Percentiles rank a stretch among this genome's conserved stretches.
phyloP scores from a whole-genome alignment of 2,797 vertebrate species.

The Neostethus bicornis region DNA sequence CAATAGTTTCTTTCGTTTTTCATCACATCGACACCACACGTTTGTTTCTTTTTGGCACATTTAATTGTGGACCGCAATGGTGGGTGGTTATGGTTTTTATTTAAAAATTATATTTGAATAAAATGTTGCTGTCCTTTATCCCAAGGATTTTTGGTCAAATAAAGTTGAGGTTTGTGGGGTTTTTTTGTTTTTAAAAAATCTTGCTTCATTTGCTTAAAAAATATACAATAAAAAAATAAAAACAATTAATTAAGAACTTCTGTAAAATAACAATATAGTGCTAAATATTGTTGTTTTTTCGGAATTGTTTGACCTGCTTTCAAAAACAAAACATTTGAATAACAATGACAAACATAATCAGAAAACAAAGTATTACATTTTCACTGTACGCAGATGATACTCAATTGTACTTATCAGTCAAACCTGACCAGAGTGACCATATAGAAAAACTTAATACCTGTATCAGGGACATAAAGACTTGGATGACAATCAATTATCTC shows the following conservation, averaged over 20 bases:
- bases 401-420: too few relatives aligned
- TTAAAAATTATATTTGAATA: conserved; percentile 16
- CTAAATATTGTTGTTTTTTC: too few relatives aligned
- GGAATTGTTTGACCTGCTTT: not conserved
- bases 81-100: conserved; percentile 9
- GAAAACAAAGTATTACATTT: too few relatives aligned
- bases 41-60: conserved; percentile 28
- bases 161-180: conserved; percentile 25
- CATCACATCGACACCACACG: conserved; percentile 5
- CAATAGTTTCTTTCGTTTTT: conserved; percentile 3
- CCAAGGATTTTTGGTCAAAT: conserved; percentile 6
- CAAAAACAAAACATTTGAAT: not conserved
- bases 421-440: too few relatives aligned
- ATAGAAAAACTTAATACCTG: too few relatives aligned
- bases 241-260: too few relatives aligned
- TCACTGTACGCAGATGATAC: too few relatives aligned
- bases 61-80: conserved; percentile 13
- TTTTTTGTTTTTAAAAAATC: conserved; percentile 1
- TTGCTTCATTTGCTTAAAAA: too few relatives aligned
- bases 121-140: conserved; percentile 5
- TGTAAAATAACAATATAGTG: too few relatives aligned
- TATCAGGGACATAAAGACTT: too few relatives aligned
- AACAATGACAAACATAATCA: not conserved
- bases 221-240: too few relatives aligned
- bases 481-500: too few relatives aligned